phyloP scores from a whole-genome alignment of 2,797 vertebrate species.

The Crypturellus tataupa region DNA sequence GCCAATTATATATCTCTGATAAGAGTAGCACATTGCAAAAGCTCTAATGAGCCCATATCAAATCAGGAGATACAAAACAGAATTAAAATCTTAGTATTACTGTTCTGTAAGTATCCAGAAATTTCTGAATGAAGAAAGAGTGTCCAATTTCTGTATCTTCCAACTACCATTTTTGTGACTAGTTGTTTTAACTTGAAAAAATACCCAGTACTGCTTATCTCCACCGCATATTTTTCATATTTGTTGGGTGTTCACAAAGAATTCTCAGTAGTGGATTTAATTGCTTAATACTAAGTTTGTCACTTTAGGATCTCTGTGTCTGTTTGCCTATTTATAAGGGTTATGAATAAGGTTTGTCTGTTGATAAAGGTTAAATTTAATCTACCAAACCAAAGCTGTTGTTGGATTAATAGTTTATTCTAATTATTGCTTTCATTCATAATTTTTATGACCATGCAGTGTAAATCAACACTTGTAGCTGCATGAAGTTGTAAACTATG shows the following conservation, averaged over 20 bases:
- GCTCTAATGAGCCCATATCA: constrained; percentile 48
- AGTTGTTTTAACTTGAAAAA: constrained; percentile 23
- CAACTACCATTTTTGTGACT: neutral
- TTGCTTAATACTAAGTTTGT: neutral
- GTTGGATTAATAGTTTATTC: constrained; percentile 13
- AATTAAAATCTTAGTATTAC: neutral
- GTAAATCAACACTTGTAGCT: constrained; percentile 18
- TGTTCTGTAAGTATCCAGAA: neutral
- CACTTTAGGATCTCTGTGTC: constrained; percentile 20
- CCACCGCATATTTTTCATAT: neutral
- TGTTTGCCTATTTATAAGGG: neutral
- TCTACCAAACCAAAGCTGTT: constrained; percentile 6
- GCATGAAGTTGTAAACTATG: neutral
- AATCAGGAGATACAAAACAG: constrained; percentile 27
- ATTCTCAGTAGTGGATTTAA: neutral
- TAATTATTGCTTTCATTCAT: constrained; percentile 42
- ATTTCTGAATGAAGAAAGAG: constrained; percentile 40
- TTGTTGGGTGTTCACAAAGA: constrained; percentile 19
- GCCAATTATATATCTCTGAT: constrained; percentile 42
- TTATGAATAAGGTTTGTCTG: too few relatives aligned
- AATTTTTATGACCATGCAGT: neutral
- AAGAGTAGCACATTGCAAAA: constrained; percentile 51
- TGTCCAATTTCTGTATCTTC: neutral
- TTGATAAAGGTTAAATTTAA: neutral
- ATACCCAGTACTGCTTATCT: neutral